Evolutionary conservation across 2,113 vertebrate species (phyloP).

Genomic region (Ageneiosus marmoratus): DNA sequence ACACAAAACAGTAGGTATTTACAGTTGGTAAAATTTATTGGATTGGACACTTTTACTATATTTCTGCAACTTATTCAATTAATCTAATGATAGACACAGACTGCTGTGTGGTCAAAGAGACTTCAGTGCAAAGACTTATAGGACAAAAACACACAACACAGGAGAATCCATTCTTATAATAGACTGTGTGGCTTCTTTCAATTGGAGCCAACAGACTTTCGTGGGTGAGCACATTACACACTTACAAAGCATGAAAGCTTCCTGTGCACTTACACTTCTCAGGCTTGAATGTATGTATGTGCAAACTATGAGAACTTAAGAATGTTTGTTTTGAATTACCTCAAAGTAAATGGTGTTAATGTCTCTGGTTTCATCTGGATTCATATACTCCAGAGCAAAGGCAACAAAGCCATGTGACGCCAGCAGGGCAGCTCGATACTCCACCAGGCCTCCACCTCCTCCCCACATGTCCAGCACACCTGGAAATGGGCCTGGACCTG

Average conservation of each 20-base stretch:
- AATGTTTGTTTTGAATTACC: constrained; percentile 52
- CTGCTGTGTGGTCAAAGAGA: no score
- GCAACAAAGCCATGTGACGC: constrained; percentile 68
- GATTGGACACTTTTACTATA: no score
- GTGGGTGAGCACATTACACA: background rate
- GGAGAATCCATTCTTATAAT: no score
- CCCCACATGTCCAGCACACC: constrained; percentile 76
- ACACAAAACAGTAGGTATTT: background rate
- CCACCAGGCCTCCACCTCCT: constrained; percentile 71
- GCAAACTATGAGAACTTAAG: background rate
- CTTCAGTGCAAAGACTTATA: no score
- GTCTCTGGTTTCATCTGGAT: background rate
- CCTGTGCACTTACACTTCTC: background rate
- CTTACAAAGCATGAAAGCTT: background rate
- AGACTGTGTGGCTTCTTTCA: background rate
- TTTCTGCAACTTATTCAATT: no score
- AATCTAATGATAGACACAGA: no score
- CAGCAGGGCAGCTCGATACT: constrained; percentile 71
- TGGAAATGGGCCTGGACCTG: constrained; percentile 74
- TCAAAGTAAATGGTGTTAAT: constrained; percentile 59
- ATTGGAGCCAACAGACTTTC: background rate
- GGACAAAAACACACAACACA: no score
- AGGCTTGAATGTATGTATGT: background rate
- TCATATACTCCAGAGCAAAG: constrained; percentile 67
- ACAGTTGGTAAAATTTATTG: no score